Evolutionary conservation across 1,140 invertebrate species (phyloP).

Genomic region (Zeugodacus cucurbitae): DNA sequence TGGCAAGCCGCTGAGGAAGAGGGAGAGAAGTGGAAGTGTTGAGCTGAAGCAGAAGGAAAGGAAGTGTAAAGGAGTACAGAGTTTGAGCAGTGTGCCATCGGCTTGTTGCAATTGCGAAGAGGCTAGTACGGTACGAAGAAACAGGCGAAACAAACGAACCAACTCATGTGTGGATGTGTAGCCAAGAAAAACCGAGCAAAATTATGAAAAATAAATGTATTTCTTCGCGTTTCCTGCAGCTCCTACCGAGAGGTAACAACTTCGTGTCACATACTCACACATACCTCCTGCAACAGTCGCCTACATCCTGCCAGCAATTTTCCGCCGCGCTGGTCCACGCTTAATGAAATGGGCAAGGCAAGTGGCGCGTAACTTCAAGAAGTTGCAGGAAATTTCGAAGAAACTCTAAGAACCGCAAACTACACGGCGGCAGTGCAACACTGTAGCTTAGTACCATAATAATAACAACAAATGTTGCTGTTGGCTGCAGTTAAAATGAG

Average conservation of each 20-base stretch:
- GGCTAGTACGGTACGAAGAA: not conserved
- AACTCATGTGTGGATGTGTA: not conserved
- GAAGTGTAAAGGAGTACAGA: not conserved
- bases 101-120: not conserved
- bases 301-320: not conserved
- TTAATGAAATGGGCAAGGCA: constrained; percentile 12
- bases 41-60: not conserved
- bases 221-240: not conserved
- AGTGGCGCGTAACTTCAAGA: constrained; percentile 2
- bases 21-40: not conserved
- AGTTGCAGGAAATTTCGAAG: not conserved
- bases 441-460: not conserved
- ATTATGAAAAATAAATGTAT: constrained; percentile 26
- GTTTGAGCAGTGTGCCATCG: not conserved
- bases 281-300: not conserved
- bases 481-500: not conserved
- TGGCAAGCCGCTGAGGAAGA: not conserved
- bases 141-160: not conserved
- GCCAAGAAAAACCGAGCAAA: not conserved
- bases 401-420: not conserved
- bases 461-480: not conserved
- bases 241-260: not conserved
- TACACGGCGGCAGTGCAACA: not conserved
- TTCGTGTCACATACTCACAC: not conserved
- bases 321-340: not conserved